These are phyloP conservation scores for Semotilus atromaculatus DNA, from an alignment of 2,797 vertebrate genomes.

Conservation along the genomic window DNA sequence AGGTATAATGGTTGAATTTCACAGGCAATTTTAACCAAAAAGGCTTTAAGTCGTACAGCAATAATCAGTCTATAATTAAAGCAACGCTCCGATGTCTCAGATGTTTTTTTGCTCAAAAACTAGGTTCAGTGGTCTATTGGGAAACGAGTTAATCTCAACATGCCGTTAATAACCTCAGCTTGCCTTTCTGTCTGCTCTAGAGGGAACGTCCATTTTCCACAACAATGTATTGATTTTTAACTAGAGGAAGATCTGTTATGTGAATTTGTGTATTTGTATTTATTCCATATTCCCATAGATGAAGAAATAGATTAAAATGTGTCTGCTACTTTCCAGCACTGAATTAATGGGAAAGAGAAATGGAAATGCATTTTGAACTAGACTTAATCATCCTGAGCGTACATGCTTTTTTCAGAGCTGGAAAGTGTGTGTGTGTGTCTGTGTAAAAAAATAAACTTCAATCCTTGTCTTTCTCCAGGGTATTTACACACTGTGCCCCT, in stretches of 20 bases:
- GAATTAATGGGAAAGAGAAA: not conserved
- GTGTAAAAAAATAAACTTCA: not conserved
- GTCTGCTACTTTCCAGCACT: not conserved
- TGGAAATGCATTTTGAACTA: not conserved
- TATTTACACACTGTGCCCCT: slow-evolving; percentile 94
- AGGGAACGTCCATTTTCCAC: not conserved
- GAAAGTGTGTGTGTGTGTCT: not conserved
- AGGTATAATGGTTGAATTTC: not conserved
- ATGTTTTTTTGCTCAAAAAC: slow-evolving; percentile 19
- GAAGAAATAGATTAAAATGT: not conserved
- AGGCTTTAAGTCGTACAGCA: slow-evolving; percentile 15
- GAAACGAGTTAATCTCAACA: not conserved
- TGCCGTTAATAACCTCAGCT: slow-evolving; percentile 15
- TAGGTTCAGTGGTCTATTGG: slow-evolving; percentile 16
- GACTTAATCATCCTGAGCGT: not conserved
- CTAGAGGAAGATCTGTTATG: slow-evolving; percentile 15
- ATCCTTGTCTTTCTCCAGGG: slow-evolving; percentile 77
- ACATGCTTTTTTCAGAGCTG: not conserved
- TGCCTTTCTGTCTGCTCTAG: not conserved
- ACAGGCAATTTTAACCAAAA: slow-evolving; percentile 18
- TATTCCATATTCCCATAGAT: slow-evolving; percentile 1
- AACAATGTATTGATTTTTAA: slow-evolving; percentile 33
- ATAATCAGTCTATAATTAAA: slow-evolving; percentile 13
- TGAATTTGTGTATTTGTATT: not conserved
- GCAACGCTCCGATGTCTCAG: not conserved